Conservation (phyloP, 2,113 vertebrate genomes). For the Laticauda colubrina region DNA sequence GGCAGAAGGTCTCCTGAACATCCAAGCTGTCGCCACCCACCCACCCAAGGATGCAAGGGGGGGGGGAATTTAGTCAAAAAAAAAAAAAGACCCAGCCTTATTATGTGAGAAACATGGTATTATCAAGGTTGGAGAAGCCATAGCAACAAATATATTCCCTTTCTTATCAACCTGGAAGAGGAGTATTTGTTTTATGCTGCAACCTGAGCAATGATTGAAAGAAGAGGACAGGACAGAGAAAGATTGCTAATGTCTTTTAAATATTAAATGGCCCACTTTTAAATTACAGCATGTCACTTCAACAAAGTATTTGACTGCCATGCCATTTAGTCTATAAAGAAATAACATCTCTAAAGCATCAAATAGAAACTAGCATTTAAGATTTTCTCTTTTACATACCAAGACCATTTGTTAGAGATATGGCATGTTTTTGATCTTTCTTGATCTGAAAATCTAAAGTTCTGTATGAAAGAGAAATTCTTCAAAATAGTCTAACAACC, state of each 20-base stretch:
- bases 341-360: not conserved
- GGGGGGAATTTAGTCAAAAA: no score
- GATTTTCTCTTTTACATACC: slow-evolving; percentile 22
- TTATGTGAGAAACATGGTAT: no score
- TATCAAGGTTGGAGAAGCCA: not conserved
- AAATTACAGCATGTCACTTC: slow-evolving; percentile 25
- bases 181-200: not conserved
- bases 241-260: not conserved
- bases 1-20: no score
- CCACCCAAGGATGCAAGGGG: no score
- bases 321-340: slow-evolving; percentile 22
- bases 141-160: not conserved
- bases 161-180: not conserved
- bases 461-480: slow-evolving; percentile 5
- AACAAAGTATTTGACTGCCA: not conserved
- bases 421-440: slow-evolving; percentile 14
- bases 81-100: no score
- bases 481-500: slow-evolving; percentile 16
- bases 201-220: not conserved
- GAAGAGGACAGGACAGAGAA: not conserved
- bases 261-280: slow-evolving; percentile 36
- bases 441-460: slow-evolving; percentile 18
- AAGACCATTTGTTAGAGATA: slow-evolving; percentile 23
- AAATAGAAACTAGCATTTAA: slow-evolving; percentile 14
- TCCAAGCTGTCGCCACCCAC: no score